Evolutionary conservation across 1,140 invertebrate species (phyloP).

Genomic region (Microplitis demolitor): DNA sequence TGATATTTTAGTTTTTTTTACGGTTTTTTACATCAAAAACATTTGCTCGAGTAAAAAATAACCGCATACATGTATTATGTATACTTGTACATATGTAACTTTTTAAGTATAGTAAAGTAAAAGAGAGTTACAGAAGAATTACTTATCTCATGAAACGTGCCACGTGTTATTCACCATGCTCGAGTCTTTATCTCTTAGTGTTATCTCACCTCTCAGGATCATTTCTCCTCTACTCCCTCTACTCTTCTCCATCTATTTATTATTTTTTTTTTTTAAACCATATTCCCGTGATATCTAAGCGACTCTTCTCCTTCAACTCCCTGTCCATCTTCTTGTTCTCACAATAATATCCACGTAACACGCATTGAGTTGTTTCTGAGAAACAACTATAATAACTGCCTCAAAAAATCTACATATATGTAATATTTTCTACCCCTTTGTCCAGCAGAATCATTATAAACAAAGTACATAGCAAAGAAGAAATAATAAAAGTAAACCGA

Average conservation of each 20-base stretch:
- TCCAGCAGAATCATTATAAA: too few relatives aligned
- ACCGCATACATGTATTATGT: too few relatives aligned
- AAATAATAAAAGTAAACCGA: too few relatives aligned
- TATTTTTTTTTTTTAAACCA: background rate
- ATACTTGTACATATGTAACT: too few relatives aligned
- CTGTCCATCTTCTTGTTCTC: too few relatives aligned
- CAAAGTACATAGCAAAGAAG: too few relatives aligned
- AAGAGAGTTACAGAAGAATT: background rate
- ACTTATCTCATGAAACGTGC: slow-evolving; percentile 9
- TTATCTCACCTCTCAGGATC: background rate
- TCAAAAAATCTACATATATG: background rate
- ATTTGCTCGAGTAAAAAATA: too few relatives aligned
- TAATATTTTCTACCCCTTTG: background rate
- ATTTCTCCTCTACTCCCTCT: background rate
- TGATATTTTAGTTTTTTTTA: too few relatives aligned
- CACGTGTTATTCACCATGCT: slow-evolving; percentile 4
- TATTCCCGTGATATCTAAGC: background rate
- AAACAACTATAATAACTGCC: background rate
- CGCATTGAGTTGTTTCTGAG: background rate
- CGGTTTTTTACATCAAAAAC: too few relatives aligned
- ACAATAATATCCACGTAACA: background rate
- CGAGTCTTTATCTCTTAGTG: background rate
- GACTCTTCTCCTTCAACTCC: background rate
- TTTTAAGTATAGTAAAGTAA: background rate
- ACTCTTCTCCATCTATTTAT: too few relatives aligned